Evolutionary conservation across 64 coral and sea anemone species (phyloP).

Genomic region (Montipora capricornis): DNA sequence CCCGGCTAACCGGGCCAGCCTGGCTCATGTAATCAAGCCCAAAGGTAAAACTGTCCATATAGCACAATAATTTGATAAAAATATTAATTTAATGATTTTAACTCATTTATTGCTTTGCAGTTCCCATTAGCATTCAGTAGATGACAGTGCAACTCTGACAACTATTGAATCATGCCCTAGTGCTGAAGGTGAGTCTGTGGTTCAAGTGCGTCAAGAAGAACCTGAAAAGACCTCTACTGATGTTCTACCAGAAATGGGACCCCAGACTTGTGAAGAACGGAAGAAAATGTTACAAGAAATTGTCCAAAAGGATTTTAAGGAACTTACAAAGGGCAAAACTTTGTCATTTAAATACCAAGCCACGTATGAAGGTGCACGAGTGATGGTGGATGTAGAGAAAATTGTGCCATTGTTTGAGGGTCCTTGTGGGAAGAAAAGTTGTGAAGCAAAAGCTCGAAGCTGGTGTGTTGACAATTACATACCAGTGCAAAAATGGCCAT

Average conservation of each 20-base stretch:
- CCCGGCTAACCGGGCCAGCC: no score
- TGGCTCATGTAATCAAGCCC: no score
- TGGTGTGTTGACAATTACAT: conserved; percentile 57
- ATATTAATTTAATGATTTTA: background rate
- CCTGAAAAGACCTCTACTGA: background rate
- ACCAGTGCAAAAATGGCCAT: conserved; percentile 46
- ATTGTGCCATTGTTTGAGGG: conserved; percentile 59
- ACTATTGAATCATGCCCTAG: no score
- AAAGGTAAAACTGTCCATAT: background rate
- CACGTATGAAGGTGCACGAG: conserved; percentile 12
- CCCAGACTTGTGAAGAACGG: background rate
- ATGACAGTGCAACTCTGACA: no score
- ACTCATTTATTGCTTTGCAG: conserved; percentile 7
- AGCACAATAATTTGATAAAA: background rate
- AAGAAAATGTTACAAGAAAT: conserved; percentile 13
- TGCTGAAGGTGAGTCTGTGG: no score
- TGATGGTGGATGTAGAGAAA: conserved; percentile 45
- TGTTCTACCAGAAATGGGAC: conserved; percentile 33
- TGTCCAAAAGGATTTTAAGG: background rate
- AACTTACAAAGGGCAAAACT: background rate
- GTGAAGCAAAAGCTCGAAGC: conserved; percentile 28
- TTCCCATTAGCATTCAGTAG: conserved; percentile 1
- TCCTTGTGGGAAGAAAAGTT: conserved; percentile 25
- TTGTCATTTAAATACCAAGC: conserved; percentile 23
- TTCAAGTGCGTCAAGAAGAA: no score